Evolutionary conservation across 2,888 invertebrate species (phyloP).

Genomic region (Ophion slaviceki): DNA sequence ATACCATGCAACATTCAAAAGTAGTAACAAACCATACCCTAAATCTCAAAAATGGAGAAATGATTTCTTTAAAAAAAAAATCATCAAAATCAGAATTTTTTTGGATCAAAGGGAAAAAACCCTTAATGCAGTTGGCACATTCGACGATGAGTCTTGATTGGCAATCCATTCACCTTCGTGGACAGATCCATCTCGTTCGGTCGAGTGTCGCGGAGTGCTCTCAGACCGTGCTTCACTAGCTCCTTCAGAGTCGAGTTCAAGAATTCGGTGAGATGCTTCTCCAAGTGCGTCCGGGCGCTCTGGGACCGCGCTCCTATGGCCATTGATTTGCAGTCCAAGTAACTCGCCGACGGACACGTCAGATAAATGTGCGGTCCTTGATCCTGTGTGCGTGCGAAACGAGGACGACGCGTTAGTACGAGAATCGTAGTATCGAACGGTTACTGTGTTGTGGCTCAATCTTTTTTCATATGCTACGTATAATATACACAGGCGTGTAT

Average conservation of each 20-base stretch:
- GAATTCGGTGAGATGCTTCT: constrained; percentile 94
- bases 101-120: too few species aligned
- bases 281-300: constrained; percentile 98
- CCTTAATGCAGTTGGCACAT: not conserved
- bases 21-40: too few species aligned
- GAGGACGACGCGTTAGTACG: too few species aligned
- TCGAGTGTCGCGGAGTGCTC: constrained; percentile 96
- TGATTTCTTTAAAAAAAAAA: too few species aligned
- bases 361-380: constrained; percentile 98
- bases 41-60: too few species aligned
- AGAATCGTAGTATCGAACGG: too few species aligned
- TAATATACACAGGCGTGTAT: too few species aligned
- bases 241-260: constrained; percentile 90
- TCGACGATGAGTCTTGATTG: not conserved
- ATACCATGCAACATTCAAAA: too few species aligned
- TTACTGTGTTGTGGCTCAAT: too few species aligned
- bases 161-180: constrained; percentile 87
- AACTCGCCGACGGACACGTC: constrained; percentile 99
- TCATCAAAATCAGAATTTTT: too few species aligned
- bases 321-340: constrained; percentile 99
- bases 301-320: constrained; percentile 99
- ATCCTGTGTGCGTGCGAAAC: constrained; percentile 83
- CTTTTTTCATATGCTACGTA: too few species aligned
- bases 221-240: constrained; percentile 95
- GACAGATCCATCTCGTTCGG: constrained; percentile 98